phyloP scores from a whole-genome alignment of 2,113 vertebrate genomes.

The Hemicordylus capensis region DNA sequence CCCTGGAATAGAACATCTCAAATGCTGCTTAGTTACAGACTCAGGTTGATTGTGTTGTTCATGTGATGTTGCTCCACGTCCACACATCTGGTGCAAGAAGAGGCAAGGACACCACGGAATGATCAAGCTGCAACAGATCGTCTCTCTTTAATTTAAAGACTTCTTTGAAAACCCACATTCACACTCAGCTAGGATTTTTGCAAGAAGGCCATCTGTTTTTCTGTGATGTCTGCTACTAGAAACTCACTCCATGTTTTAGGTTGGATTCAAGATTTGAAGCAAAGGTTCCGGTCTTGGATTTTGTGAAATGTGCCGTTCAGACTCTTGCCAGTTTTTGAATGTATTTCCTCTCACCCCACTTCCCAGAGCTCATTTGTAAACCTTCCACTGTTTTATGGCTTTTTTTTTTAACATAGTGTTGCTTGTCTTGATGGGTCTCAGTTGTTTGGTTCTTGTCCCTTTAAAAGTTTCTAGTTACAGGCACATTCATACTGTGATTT shows the following conservation, averaged over 20 bases:
- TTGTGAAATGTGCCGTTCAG: conserved; percentile 79
- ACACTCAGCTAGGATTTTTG: conserved; percentile 56
- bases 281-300: conserved; percentile 73
- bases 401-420: conserved; percentile 78
- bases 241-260: conserved; percentile 69
- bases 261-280: conserved; percentile 78
- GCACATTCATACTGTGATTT: conserved; percentile 86
- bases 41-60: conserved; percentile 91
- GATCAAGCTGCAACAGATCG: conserved; percentile 70
- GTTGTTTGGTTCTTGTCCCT: conserved; percentile 77
- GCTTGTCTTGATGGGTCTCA: conserved; percentile 75
- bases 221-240: conserved; percentile 80
- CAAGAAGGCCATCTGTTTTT: conserved; percentile 69
- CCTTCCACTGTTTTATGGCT: conserved; percentile 77
- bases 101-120: conserved; percentile 68
- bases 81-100: conserved; percentile 72
- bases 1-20: conserved; percentile 93
- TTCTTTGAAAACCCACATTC: conserved; percentile 77
- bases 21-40: conserved; percentile 97
- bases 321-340: conserved; percentile 87
- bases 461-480: conserved; percentile 81
- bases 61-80: conserved; percentile 75
- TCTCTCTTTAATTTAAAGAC: conserved; percentile 80
- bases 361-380: not conserved
- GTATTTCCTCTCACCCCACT: conserved; percentile 72